Percentiles rank a stretch among this genome's conserved stretches.
phyloP scores from a whole-genome alignment of 2,888 invertebrate species.

The Lithophane ornitopus region DNA sequence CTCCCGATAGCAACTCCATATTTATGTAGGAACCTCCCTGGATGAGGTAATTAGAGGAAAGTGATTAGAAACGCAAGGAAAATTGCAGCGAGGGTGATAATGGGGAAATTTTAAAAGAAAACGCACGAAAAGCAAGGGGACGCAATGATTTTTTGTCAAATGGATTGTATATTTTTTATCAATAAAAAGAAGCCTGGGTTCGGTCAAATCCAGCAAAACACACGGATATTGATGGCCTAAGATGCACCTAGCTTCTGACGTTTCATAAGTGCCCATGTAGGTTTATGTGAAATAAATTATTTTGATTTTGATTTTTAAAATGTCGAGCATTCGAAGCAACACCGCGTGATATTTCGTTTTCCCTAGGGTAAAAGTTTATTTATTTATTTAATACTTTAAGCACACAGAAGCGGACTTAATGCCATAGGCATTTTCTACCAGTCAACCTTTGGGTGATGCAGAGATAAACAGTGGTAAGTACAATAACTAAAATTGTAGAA shows the following conservation, averaged over 20 bases:
- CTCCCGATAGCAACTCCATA: slow-evolving; percentile 42
- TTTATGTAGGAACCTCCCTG: slow-evolving; percentile 29
- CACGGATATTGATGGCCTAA: not conserved
- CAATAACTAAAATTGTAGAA: no score
- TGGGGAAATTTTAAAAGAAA: not conserved
- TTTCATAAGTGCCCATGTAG: no score
- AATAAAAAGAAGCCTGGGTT: not conserved
- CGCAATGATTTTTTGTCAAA: not conserved
- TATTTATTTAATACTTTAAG: no score
- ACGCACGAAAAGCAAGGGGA: not conserved
- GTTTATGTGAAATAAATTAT: no score
- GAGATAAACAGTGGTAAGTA: no score
- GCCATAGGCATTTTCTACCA: no score
- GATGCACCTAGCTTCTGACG: no score
- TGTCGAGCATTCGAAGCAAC: not conserved
- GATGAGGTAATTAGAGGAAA: slow-evolving; percentile 43
- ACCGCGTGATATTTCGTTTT: not conserved
- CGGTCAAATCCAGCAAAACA: not conserved
- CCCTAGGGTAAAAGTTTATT: not conserved
- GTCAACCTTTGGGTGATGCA: no score
- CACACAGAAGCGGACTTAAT: no score
- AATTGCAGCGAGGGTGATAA: not conserved
- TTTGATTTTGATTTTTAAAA: no score
- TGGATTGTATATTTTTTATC: not conserved
- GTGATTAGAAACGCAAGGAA: slow-evolving; percentile 35